Percentiles rank a stretch among this genome's conserved stretches.
These are phyloP conservation scores for Drosophila ananassae DNA, from an alignment of 1,140 invertebrate species.

Conservation along the genomic window DNA sequence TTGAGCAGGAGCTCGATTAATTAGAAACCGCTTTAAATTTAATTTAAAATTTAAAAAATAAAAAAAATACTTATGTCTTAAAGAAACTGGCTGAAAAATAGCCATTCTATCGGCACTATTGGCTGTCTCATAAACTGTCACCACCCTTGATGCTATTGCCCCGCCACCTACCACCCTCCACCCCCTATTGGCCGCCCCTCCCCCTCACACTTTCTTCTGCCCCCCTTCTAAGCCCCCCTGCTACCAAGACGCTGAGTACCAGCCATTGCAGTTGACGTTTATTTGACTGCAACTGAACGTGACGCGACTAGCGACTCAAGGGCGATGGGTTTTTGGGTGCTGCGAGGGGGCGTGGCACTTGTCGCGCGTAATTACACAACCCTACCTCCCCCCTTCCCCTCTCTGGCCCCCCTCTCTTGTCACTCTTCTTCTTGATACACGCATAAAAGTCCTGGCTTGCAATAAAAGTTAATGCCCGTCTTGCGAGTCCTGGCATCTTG, in stretches of 20 bases:
- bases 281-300: slow-evolving; percentile 78
- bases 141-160: neutral
- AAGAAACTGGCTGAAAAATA: neutral
- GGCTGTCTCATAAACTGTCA: slow-evolving; percentile 37
- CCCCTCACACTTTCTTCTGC: neutral
- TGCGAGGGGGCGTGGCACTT: slow-evolving; percentile 49
- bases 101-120: neutral
- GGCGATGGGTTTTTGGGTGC: neutral
- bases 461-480: slow-evolving; percentile 67
- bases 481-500: neutral
- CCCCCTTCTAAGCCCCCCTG: neutral
- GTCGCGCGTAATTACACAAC: slow-evolving; percentile 75
- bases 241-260: slow-evolving; percentile 25
- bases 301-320: slow-evolving; percentile 36
- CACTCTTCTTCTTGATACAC: slow-evolving; percentile 17
- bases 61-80: neutral
- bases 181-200: neutral
- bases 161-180: neutral
- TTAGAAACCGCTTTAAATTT: no score
- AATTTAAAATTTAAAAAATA: neutral
- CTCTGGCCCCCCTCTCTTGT: neutral
- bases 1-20: no score
- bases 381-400: neutral
- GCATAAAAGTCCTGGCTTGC: slow-evolving; percentile 61
- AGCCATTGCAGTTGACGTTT: slow-evolving; percentile 69